phyloP scores from a whole-genome alignment of 2,113 vertebrate species.

The Psittacara wagleri region DNA sequence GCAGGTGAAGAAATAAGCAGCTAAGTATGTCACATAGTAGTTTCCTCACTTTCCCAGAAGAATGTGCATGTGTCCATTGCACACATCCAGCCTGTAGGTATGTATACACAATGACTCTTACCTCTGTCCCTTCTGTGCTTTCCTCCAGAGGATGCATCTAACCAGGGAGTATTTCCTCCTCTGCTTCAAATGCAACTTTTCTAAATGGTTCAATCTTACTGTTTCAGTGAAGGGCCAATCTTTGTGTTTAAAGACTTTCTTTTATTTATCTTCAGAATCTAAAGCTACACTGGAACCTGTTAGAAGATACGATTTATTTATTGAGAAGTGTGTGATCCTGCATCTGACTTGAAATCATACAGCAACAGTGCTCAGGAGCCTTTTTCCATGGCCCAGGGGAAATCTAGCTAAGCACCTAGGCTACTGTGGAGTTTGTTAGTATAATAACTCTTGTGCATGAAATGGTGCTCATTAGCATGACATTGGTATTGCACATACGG shows the following conservation, averaged over 20 bases:
- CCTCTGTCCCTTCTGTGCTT: not conserved
- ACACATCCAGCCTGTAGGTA: not conserved
- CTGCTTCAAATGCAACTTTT: not conserved
- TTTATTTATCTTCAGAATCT: slow-evolving; percentile 34
- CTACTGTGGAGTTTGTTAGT: not conserved
- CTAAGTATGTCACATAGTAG: not conserved
- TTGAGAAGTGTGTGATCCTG: not conserved
- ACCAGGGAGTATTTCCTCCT: not conserved
- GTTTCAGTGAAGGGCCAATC: slow-evolving; percentile 15
- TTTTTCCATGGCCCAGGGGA: not conserved
- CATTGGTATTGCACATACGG: not conserved
- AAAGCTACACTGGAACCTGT: slow-evolving; percentile 30
- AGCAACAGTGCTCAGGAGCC: not conserved
- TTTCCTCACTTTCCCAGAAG: not conserved
- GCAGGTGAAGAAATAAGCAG: not conserved
- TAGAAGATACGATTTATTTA: slow-evolving; percentile 14
- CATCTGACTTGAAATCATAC: not conserved
- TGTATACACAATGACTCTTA: not conserved
- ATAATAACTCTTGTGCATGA: not conserved
- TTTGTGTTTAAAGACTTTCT: not conserved
- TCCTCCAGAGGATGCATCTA: not conserved
- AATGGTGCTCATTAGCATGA: not conserved
- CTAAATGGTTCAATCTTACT: not conserved
- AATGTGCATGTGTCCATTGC: not conserved
- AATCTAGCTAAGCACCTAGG: not conserved